These are phyloP conservation scores for Platichthys flesus DNA, from an alignment of 2,113 vertebrate species.

Conservation along the genomic window DNA sequence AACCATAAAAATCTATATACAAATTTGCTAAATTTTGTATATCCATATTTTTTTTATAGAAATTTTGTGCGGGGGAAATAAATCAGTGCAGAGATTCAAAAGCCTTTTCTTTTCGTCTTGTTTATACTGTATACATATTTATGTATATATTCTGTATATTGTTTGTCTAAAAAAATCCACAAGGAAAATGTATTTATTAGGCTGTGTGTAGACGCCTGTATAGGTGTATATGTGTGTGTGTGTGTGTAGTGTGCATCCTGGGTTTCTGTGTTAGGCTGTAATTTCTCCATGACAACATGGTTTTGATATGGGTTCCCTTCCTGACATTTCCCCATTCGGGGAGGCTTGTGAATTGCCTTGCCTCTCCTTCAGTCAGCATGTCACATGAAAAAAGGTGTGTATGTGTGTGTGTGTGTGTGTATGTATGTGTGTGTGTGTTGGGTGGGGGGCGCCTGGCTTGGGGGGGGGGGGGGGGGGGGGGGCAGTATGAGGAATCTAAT, in stretches of 20 bases:
- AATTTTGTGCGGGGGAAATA: neutral
- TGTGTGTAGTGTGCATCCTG: slow-evolving; percentile 52
- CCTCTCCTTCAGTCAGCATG: slow-evolving; percentile 97
- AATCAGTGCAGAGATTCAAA: slow-evolving; percentile 18
- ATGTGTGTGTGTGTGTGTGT: slow-evolving; percentile 19
- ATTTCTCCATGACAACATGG: slow-evolving; percentile 91
- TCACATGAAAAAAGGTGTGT: slow-evolving; percentile 89
- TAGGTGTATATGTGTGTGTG: slow-evolving; percentile 26
- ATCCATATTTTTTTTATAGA: neutral
- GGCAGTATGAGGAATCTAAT: slow-evolving; percentile 98
- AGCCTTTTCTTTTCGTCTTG: neutral
- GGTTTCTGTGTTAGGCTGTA: slow-evolving; percentile 68
- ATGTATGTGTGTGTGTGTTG: too few species aligned
- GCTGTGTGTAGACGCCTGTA: neutral
- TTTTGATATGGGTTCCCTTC: slow-evolving; percentile 94
- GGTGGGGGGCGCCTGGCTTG: slow-evolving; percentile 20
- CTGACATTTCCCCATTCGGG: slow-evolving; percentile 99
- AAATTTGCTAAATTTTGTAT: neutral
- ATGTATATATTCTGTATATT: slow-evolving; percentile 13
- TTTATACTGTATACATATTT: neutral
- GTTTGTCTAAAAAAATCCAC: slow-evolving; percentile 27
- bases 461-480: slow-evolving; percentile 62
- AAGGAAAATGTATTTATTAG: slow-evolving; percentile 56
- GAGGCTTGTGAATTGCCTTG: slow-evolving; percentile 98
- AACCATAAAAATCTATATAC: neutral